phyloP scores from a whole-genome alignment of 2,113 vertebrate species.

The Catharus bicknelli region DNA sequence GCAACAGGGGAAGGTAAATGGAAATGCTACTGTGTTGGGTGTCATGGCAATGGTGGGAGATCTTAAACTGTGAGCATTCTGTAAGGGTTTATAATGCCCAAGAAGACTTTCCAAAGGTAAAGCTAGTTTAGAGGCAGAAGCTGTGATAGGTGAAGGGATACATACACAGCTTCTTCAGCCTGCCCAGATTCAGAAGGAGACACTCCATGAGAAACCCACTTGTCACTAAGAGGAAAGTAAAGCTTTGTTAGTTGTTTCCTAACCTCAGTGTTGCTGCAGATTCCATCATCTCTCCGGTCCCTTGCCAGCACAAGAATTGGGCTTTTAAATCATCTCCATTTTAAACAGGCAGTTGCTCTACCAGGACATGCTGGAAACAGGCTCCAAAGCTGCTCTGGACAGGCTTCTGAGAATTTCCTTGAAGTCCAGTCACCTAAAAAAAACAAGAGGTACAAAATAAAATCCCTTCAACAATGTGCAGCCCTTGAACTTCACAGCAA shows the following conservation, averaged over 20 bases:
- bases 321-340: neutral
- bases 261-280: neutral
- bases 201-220: neutral
- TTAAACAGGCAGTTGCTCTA: neutral
- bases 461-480: neutral
- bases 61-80: neutral
- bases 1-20: neutral
- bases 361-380: neutral
- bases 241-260: neutral
- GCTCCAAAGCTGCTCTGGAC: neutral
- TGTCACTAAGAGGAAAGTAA: neutral
- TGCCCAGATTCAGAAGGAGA: neutral
- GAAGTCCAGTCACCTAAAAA: neutral
- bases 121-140: neutral
- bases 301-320: neutral
- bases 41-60: neutral
- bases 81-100: neutral
- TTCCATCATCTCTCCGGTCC: neutral
- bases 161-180: neutral
- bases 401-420: neutral
- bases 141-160: neutral
- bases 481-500: neutral
- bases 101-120: neutral
- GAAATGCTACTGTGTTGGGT: too few species aligned
- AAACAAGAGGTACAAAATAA: neutral